Base-by-base conservation (phyloP, 2,113 vertebrate species). In the Triplophysa siluroides region DNA sequence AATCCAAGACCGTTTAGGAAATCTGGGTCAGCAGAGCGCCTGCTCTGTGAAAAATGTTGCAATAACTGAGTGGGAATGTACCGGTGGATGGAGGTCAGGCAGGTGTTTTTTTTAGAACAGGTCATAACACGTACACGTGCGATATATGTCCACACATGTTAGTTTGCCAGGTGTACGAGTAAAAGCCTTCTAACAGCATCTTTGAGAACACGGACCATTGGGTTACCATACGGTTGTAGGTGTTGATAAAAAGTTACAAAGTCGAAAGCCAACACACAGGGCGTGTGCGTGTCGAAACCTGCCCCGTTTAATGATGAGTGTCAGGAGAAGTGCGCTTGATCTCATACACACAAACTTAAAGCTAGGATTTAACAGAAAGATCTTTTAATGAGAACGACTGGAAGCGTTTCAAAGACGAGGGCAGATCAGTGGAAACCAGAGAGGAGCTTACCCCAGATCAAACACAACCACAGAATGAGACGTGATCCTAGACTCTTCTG, bases 231-330 rank as follows among this genome's bases (percentile, higher is more conserved):
- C 41, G 78, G 83, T 65, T 67, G 45, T 86, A 79, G 45, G 24
- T 83, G 77, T 81, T 81, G 82, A 84, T 85, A 80, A 83, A 88
- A 89, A 79, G 83, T 76, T 87, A 88, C 76, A 86, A 83, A 62
- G 21, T 9, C 73, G 70, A 91, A 86, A 83, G 83, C 78, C 84
- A 87, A 88, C 90, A 89, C 90, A 86, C 88, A 90, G 91, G 90
- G 88, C 43, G 73, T 86, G 81, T 82, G 90, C 95, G 92, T 92
- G 95, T 93, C 92, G 66, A 88, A 92, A 94, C 95, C 93, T 50
- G 95, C 86, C 84, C 88, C 13, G 79, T 91, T 94, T 95, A 94
- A 96, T 96, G 94, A 94, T 69, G 91, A 82, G 86, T 85, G 87
- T 87, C 88, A 91, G 87, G 89, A 89, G 88, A 92, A 93, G 63